Percentiles rank a stretch among this genome's conserved stretches.
Evolutionary conservation across 1,140 invertebrate species (phyloP).

Genomic region (Arctopsyche grandis): DNA sequence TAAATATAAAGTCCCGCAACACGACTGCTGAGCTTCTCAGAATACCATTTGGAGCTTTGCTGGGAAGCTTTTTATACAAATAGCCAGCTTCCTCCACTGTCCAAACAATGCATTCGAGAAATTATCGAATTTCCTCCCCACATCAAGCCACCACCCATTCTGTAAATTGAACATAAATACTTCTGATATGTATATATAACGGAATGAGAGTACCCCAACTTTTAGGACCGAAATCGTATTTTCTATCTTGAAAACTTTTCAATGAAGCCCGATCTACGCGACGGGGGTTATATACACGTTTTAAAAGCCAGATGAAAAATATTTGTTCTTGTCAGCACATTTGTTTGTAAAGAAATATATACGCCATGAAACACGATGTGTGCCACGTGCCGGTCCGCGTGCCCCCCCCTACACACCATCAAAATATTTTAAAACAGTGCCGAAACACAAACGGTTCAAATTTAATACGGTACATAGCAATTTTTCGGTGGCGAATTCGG

Average conservation of each 20-base stretch:
- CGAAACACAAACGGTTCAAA: background rate
- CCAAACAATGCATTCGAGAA: too few species aligned
- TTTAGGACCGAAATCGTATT: background rate
- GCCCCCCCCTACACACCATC: conserved; percentile 16
- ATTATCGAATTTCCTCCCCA: too few species aligned
- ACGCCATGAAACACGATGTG: conserved; percentile 9
- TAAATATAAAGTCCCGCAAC: conserved; percentile 40
- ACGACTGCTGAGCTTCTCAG: conserved; percentile 21
- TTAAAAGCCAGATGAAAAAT: conserved; percentile 32
- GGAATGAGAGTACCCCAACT: too few species aligned
- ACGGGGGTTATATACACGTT: conserved; percentile 3
- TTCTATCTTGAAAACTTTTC: background rate
- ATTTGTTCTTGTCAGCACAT: conserved; percentile 29
- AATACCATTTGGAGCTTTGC: conserved; percentile 41
- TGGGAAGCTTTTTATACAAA: conserved; percentile 1
- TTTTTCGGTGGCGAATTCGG: too few species aligned
- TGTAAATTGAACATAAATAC: too few species aligned
- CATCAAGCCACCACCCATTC: too few species aligned
- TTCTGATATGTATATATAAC: too few species aligned
- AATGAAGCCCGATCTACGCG: background rate
- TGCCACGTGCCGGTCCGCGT: conserved; percentile 1
- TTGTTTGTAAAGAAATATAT: conserved; percentile 29
- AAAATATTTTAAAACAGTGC: conserved; percentile 29
- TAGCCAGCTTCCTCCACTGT: background rate
- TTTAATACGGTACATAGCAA: background rate